Evolutionary conservation across 2,888 invertebrate genomes (phyloP).

Genomic region (Drosophila hamatofila): DNA sequence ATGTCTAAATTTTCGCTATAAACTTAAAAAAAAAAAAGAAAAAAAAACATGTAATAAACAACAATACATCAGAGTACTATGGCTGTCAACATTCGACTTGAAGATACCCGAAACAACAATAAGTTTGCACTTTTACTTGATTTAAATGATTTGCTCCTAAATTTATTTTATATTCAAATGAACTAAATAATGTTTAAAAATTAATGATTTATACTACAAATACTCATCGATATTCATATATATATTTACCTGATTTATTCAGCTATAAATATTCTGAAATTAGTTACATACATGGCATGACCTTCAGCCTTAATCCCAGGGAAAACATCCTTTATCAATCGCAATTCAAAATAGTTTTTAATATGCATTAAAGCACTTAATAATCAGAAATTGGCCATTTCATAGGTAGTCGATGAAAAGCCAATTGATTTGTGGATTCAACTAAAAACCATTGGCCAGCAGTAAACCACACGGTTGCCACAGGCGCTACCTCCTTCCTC

Average conservation of each 20-base stretch:
- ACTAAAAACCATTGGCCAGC: constrained; percentile 28
- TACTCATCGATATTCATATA: too few species aligned
- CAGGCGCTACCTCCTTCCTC: constrained; percentile 10
- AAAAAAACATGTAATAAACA: constrained; percentile 10
- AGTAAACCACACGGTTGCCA: constrained; percentile 16
- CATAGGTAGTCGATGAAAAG: neutral
- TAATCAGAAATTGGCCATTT: constrained; percentile 13
- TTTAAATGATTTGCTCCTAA: neutral
- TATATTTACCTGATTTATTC: neutral
- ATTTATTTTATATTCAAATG: neutral
- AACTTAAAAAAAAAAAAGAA: constrained; percentile 12
- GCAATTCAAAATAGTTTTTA: constrained; percentile 11
- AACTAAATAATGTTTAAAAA: too few species aligned
- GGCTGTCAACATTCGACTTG: neutral
- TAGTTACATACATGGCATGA: neutral
- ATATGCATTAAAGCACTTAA: constrained; percentile 11
- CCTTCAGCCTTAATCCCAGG: neutral
- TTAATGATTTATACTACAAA: too few species aligned
- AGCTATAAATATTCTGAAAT: neutral
- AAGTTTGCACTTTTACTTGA: neutral
- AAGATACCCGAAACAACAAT: neutral
- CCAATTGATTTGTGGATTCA: constrained; percentile 21
- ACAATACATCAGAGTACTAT: neutral
- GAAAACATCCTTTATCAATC: neutral
- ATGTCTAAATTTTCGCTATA: constrained; percentile 21